These are phyloP conservation scores for Hippopotamyrus pictus DNA, from an alignment of 2,797 vertebrate species.

Conservation along the genomic window DNA sequence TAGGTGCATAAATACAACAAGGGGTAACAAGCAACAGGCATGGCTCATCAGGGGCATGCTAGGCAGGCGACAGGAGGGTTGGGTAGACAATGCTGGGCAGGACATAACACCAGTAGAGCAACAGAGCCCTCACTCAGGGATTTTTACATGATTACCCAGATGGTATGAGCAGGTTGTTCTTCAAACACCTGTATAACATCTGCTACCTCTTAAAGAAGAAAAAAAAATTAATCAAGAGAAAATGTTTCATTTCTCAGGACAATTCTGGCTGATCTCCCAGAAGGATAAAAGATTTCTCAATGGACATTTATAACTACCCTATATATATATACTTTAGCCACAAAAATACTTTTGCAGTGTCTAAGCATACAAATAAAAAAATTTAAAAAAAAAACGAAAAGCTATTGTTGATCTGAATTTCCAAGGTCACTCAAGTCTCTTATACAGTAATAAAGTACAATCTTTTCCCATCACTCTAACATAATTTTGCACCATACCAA, in stretches of 20 bases:
- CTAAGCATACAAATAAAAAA: not conserved
- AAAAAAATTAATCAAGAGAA: not conserved
- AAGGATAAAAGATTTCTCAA: not conserved
- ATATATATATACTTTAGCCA: not conserved
- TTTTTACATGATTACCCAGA: not conserved
- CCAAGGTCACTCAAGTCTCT: not conserved
- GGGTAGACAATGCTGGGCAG: not conserved
- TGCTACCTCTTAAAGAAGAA: not conserved
- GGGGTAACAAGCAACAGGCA: not conserved
- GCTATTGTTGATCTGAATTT: not conserved
- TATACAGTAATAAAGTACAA: not conserved
- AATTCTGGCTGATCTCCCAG: not conserved
- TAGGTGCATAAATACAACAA: not conserved
- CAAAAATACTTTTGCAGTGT: not conserved
- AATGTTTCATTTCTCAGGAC: not conserved
- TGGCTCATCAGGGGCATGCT: not conserved
- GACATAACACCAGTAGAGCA: not conserved
- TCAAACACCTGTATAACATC: not conserved
- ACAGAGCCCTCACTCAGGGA: not conserved
- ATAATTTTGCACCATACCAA: not conserved
- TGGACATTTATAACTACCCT: not conserved
- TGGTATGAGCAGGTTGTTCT: not conserved
- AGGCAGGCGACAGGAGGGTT: not conserved
- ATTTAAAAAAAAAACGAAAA: not conserved
- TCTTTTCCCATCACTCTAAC: not conserved